phyloP scores from a whole-genome alignment of 2,888 invertebrate species.

The Megaustenia siamemsis region DNA sequence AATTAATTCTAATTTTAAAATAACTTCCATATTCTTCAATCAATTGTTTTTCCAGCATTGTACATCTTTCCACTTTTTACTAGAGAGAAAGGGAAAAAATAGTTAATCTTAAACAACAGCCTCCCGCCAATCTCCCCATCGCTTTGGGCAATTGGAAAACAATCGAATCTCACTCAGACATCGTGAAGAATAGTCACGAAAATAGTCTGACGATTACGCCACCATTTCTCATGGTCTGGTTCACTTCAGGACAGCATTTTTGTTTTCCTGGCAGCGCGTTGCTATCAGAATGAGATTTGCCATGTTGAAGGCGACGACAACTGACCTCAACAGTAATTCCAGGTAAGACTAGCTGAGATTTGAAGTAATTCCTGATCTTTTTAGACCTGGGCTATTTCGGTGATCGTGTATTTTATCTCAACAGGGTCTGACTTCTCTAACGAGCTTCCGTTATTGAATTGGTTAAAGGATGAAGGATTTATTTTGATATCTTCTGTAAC shows the following conservation, averaged over 20 bases:
- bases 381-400: not conserved
- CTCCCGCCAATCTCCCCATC: too few species aligned
- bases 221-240: not conserved
- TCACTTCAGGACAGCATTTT: not conserved
- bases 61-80: too few species aligned
- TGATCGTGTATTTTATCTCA: too few species aligned
- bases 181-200: not conserved
- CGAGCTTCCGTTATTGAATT: too few species aligned
- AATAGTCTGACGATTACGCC: not conserved
- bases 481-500: too few species aligned
- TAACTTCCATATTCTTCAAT: too few species aligned
- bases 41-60: too few species aligned
- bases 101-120: too few species aligned
- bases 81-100: too few species aligned
- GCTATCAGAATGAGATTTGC: slow-evolving; percentile 1
- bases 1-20: too few species aligned
- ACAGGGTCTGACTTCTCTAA: too few species aligned
- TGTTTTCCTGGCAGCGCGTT: not conserved
- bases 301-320: not conserved
- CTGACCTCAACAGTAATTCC: slow-evolving; percentile 2
- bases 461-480: too few species aligned
- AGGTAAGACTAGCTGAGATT: not conserved
- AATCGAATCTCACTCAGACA: slow-evolving; percentile 12
- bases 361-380: not conserved
- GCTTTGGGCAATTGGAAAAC: slow-evolving; percentile 6